These are phyloP conservation scores for Uria lomvia DNA, from an alignment of 2,113 vertebrate genomes.

Conservation along the genomic window DNA sequence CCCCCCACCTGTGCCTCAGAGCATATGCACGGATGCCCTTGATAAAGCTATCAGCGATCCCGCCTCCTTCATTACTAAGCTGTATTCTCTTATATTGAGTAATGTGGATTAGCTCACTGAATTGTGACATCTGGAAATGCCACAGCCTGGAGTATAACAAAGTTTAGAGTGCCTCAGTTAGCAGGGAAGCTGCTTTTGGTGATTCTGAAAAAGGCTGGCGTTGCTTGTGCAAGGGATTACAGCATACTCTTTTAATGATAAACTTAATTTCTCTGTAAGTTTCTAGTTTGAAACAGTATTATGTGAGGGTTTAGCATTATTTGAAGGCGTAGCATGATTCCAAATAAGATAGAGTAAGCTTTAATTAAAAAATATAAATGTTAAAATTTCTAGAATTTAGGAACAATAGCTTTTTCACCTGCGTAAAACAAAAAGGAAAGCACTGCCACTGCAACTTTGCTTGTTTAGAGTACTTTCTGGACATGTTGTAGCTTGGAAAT, in stretches of 20 bases:
- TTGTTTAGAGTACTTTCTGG: not conserved
- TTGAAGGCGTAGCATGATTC: not conserved
- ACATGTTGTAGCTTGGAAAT: not conserved
- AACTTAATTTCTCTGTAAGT: not conserved
- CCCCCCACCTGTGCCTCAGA: not conserved
- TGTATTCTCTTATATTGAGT: not conserved
- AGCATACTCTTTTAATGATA: not conserved
- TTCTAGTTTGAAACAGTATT: not conserved
- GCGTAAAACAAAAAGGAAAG: not conserved
- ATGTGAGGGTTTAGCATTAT: not conserved
- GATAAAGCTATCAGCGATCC: not conserved
- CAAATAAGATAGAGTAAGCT: not conserved
- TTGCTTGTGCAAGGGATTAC: accelerated
- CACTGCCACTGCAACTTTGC: not conserved
- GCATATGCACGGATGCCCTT: not conserved
- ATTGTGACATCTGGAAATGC: not conserved
- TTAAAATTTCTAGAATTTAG: not conserved
- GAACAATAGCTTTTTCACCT: not conserved
- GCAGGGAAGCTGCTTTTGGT: not conserved
- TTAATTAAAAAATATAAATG: not conserved
- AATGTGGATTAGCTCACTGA: not conserved
- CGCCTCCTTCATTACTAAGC: not conserved
- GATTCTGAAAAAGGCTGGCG: not conserved
- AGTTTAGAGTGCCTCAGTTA: not conserved
- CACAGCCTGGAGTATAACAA: not conserved